Base-by-base conservation (phyloP, 2,888 invertebrate species). In the Timandra comae region DNA sequence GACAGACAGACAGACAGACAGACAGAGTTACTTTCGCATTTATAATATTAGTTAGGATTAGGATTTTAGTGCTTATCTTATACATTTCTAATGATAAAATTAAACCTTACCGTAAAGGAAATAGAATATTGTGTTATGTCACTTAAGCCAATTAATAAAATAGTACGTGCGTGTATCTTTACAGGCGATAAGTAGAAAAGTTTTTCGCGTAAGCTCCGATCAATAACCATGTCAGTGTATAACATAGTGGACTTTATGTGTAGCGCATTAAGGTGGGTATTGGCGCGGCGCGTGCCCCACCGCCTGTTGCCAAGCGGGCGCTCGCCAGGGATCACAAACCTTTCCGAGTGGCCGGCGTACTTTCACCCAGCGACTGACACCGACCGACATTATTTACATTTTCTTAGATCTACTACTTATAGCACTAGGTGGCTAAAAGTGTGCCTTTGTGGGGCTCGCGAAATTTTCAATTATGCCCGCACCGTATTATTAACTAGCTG, bases 131-230 rank as follows among this genome's bases (percentile, higher is more conserved):
- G n/a, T n/a, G n/a, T 45, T 45, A 46, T 41, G 42, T 42, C 46
- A 41, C 37, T 38, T 46, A 41, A 43, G 65, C 64, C 75, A 75
- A 75, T 74, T 73, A 75, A 71, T 74, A 64, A 66, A 68, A 67
- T 64, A 70, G 64, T 66, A 63, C 62, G 58, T 68, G 63, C 69
- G 64, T 64, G 46, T 47, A 47, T 44, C 41, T 41, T 70, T 73
- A 68, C 70, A 73, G 60, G 74, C 71, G 72, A 75, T 76, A 75
- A 75, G 74, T 75, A 74, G 67, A 66, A 62, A 77, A 82, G 71
- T 80, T 82, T 81, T 81, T 81, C 77, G 76, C 76, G 63, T 69
- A 67, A 76, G 77, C 63, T 72, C 56, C 74, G 84, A 84, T 84
- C 84, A 79, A 84, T 84, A 84, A 76, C 65, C 62, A 49, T 33